Percentiles rank a stretch among this genome's conserved stretches.
phyloP scores from a whole-genome alignment of 1,140 invertebrate species.

The Drosophila ogumai region DNA sequence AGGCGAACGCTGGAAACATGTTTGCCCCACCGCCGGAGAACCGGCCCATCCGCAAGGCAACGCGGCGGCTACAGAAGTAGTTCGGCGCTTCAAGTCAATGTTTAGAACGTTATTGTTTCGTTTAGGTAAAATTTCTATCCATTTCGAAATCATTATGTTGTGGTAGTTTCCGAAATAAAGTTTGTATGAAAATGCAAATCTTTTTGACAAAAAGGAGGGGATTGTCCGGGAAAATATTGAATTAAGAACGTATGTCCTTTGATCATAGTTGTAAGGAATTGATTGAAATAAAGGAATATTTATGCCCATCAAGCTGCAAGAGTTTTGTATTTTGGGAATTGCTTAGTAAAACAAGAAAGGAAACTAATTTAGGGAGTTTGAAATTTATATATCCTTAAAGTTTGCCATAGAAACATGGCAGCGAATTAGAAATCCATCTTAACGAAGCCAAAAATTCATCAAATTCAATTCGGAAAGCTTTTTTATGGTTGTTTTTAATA shows the following conservation, averaged over 20 bases:
- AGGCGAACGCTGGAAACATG: slow-evolving; percentile 49
- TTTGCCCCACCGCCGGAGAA: slow-evolving; percentile 49
- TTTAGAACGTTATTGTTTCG: slow-evolving; percentile 10
- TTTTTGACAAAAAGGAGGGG: neutral
- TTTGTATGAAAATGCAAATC: neutral
- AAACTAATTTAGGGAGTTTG: too few relatives aligned
- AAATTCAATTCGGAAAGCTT: too few relatives aligned
- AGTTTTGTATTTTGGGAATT: neutral
- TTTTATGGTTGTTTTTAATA: too few relatives aligned
- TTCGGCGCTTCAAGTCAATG: neutral
- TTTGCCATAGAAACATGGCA: too few relatives aligned
- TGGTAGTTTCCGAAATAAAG: slow-evolving; percentile 3
- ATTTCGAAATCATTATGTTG: neutral
- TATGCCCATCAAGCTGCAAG: neutral
- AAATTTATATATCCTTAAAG: too few relatives aligned
- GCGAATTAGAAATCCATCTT: too few relatives aligned
- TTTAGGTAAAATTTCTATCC: slow-evolving; percentile 6
- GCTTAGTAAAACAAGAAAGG: too few relatives aligned
- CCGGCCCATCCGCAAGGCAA: slow-evolving; percentile 57
- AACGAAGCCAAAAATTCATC: too few relatives aligned
- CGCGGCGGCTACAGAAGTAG: slow-evolving; percentile 66
- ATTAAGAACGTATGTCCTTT: neutral
- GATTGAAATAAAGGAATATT: slow-evolving; percentile 3
- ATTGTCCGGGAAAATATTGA: neutral
- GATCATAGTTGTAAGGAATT: neutral